Evolutionary conservation across 1,140 invertebrate species (phyloP).

Genomic region (Rhopalosiphum maidis): DNA sequence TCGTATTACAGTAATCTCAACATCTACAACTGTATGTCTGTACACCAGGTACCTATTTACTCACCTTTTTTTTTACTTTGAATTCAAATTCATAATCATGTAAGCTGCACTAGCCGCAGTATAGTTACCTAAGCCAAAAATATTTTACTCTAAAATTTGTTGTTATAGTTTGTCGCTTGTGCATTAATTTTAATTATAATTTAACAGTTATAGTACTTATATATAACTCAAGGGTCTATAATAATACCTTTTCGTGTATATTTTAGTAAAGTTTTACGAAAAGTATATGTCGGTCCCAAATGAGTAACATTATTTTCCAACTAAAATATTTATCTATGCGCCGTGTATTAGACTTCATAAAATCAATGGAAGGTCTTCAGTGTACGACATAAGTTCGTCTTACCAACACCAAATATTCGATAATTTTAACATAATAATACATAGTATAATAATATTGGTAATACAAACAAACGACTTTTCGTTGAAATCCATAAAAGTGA

Average conservation of each 20-base stretch:
- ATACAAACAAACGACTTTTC: not conserved
- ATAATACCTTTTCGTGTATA: constrained; percentile 14
- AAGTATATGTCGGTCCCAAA: constrained; percentile 28
- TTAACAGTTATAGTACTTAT: constrained; percentile 27
- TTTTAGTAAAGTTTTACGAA: constrained; percentile 11
- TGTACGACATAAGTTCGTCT: not conserved
- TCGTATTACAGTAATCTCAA: no score
- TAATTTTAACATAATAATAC: not conserved
- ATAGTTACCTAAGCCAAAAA: not conserved
- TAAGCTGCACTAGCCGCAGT: not conserved
- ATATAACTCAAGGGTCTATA: constrained; percentile 24
- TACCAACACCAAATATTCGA: not conserved
- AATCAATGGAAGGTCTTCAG: not conserved
- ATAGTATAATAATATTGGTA: not conserved
- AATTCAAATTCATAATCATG: not conserved
- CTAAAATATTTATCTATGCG: constrained; percentile 30
- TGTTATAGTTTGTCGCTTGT: not conserved
- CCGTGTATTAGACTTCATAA: not conserved
- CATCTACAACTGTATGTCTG: no score
- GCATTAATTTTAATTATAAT: constrained; percentile 39
- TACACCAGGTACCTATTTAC: no score
- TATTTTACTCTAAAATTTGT: constrained; percentile 27
- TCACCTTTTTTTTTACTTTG: not conserved
- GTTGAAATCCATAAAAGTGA: not conserved
- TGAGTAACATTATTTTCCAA: not conserved